Percentiles rank a stretch among this genome's conserved stretches.
Evolutionary conservation across 92 coral and sea anemone genomes (phyloP).

Genomic region (Porites cylindrica): DNA sequence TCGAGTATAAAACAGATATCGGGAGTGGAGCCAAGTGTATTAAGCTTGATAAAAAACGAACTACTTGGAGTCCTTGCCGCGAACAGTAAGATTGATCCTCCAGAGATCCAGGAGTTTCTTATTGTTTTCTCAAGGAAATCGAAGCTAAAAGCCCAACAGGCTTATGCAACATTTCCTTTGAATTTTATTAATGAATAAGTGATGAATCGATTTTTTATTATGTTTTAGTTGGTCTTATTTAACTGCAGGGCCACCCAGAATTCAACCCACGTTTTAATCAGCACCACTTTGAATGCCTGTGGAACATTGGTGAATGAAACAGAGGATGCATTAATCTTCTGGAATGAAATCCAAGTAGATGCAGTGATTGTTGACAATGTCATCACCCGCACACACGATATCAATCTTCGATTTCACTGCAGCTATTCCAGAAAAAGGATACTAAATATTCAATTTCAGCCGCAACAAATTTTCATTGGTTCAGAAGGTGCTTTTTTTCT

Average conservation of each 20-base stretch:
- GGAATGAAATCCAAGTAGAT: slow-evolving; percentile 7
- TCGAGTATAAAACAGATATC: too few species aligned
- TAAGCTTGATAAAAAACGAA: too few species aligned
- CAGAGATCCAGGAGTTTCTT: too few species aligned
- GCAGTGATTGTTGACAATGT: slow-evolving; percentile 1
- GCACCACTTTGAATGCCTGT: slow-evolving; percentile 35
- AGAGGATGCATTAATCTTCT: not conserved
- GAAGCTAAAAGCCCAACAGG: too few species aligned
- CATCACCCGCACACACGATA: slow-evolving; percentile 16
- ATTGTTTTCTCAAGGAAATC: too few species aligned
- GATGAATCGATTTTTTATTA: too few species aligned
- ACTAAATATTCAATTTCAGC: slow-evolving; percentile 30
- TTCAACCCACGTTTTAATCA: slow-evolving; percentile 31
- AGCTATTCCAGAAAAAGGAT: not conserved
- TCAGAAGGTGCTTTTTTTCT: slow-evolving; percentile 23
- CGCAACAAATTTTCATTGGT: slow-evolving; percentile 29
- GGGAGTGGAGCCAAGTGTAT: too few species aligned
- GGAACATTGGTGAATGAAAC: not conserved
- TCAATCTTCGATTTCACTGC: slow-evolving; percentile 28
- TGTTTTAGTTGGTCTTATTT: too few species aligned
- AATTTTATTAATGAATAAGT: too few species aligned
- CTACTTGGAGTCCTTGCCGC: too few species aligned
- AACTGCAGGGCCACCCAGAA: slow-evolving; percentile 26
- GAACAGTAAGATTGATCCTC: too few species aligned
- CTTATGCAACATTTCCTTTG: too few species aligned